Base-by-base conservation (phyloP, 2,888 invertebrate species). In the Caenorhabditis drosophilae region DNA sequence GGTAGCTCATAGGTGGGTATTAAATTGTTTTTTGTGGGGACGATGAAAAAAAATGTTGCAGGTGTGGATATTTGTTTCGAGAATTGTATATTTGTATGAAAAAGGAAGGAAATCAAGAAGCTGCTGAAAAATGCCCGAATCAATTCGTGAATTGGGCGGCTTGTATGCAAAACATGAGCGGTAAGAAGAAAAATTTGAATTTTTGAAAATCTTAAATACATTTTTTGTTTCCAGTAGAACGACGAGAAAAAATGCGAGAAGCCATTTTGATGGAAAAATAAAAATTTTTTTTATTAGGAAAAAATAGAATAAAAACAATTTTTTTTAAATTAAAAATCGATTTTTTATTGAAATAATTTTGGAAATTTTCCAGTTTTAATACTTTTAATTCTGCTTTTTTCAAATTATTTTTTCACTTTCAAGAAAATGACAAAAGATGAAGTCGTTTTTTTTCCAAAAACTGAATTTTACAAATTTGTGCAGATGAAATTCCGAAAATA, bases 151-250 rank as follows among this genome's bases (percentile, higher is more conserved):
- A 70, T 47, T 73, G 73, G 73, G 70, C 70, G 4, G 70, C 67
- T 9, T 73, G 73, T 50, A 68, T 73, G 70, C 73, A 73, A 54
- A 73, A 73, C 58, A 50, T 73, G 53, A 61, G 51, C 50, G 68
- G 73, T 67, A 44, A 36, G 26, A 38, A 20, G 22, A 20, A 16
- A 35, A 50, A 15, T 47, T 12, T 27, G n/a, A 15, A 44, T 4
- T 7, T 15, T 47, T 25, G 20, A 42, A 35, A 18, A 40, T 26
- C 23, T 25, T 23, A 31, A 46, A 9, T 18, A 18, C 15, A 27
- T 27, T 11, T 18, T n/a, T 15, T 9, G 40, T 46, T 63, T 70
- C 26, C 61, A 71, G 71, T 46, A 16, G 67, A 66, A 52, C 58
- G 63, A 49, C 55, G 62, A 36, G 70, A 73, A 55, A 45, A 57